These are phyloP conservation scores for Lasioglossum baleicum DNA, from an alignment of 1,140 invertebrate species.

Conservation along the genomic window DNA sequence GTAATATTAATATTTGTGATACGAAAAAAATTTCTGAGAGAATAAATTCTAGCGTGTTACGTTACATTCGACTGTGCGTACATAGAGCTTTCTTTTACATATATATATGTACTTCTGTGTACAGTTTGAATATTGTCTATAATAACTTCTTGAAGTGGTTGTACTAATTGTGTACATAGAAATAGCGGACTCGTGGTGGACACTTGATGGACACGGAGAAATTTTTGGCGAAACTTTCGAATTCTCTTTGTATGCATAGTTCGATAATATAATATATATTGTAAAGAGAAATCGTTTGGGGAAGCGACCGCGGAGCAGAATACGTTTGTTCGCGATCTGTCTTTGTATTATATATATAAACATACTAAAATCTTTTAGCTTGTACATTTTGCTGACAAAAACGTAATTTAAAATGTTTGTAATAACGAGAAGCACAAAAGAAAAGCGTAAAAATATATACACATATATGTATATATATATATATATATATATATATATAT, in stretches of 20 bases:
- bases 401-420: constrained; percentile 30
- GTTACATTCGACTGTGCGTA: constrained; percentile 53
- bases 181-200: constrained; percentile 42
- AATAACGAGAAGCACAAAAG: constrained; percentile 41
- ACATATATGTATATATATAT: too few species aligned
- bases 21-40: constrained; percentile 53
- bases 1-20: constrained; percentile 71
- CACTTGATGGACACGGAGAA: constrained; percentile 27
- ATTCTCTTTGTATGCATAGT: constrained; percentile 56
- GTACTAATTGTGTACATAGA: constrained; percentile 47
- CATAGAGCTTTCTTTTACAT: constrained; percentile 41
- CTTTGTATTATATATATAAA: constrained; percentile 30
- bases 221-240: constrained; percentile 36
- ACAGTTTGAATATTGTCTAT: constrained; percentile 55
- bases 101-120: constrained; percentile 7
- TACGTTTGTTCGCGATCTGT: too few species aligned
- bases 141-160: constrained; percentile 36
- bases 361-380: constrained; percentile 40
- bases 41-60: constrained; percentile 39
- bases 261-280: background rate
- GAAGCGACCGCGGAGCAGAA: too few species aligned
- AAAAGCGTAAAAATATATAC: constrained; percentile 44
- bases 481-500: too few species aligned
- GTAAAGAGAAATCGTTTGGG: too few species aligned
- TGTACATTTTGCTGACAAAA: constrained; percentile 52